Conservation (phyloP, 2,113 vertebrate genomes). For the Paratilapia polleni region DNA sequence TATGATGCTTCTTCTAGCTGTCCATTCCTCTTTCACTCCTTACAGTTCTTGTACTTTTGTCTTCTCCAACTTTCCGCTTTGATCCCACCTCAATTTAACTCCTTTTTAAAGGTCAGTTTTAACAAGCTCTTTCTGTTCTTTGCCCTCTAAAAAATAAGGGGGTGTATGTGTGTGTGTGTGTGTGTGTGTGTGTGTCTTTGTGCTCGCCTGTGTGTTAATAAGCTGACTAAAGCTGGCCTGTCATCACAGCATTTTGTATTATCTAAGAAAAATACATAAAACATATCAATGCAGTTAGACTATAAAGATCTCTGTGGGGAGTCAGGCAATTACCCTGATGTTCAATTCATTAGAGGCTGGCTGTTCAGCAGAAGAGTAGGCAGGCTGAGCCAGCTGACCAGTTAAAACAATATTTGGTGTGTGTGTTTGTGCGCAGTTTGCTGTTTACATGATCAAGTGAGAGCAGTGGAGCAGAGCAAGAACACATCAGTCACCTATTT, state of each 20-base stretch:
- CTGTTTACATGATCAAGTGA: constrained; percentile 42
- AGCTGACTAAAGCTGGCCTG: constrained; percentile 26
- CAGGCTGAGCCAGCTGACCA: constrained; percentile 3
- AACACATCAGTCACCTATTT: constrained; percentile 34
- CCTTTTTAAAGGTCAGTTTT: constrained; percentile 67
- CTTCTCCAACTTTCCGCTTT: not conserved
- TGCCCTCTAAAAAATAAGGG: constrained; percentile 10
- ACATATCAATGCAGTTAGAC: constrained; percentile 68
- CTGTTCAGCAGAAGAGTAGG: constrained; percentile 23
- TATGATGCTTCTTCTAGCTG: not conserved
- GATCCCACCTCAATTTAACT: constrained; percentile 17
- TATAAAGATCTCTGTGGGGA: constrained; percentile 37
- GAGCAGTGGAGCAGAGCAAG: constrained; percentile 43
- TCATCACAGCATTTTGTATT: constrained; percentile 54
- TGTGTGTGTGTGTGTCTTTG: constrained; percentile 3
- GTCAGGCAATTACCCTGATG: constrained; percentile 60
- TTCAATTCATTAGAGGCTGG: constrained; percentile 60
- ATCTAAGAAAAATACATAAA: constrained; percentile 64
- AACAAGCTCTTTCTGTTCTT: constrained; percentile 67
- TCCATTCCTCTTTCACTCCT: not conserved
- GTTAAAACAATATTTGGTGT: constrained; percentile 19
- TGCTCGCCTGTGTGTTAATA: constrained; percentile 42
- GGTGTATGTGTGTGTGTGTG: constrained; percentile 3
- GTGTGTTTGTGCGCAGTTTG: constrained; percentile 22
- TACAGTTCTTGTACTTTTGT: not conserved